phyloP scores from a whole-genome alignment of 2,797 vertebrate genomes.

The Vultur gryphus region DNA sequence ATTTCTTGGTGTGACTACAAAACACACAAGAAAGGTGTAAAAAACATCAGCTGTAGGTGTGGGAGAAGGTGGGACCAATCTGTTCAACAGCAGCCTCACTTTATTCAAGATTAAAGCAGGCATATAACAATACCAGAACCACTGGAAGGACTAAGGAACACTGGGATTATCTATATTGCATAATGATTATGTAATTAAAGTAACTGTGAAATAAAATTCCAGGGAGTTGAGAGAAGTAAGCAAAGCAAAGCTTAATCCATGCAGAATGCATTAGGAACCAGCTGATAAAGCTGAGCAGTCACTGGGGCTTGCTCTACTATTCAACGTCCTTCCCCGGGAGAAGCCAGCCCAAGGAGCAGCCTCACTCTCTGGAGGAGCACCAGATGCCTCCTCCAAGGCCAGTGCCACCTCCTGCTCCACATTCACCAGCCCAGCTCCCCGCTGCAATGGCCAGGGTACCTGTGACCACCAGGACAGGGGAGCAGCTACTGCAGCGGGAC shows the following conservation, averaged over 20 bases:
- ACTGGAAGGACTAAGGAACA: not conserved
- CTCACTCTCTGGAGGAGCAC: accelerated
- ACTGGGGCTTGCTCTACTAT: not conserved
- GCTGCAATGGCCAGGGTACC: not conserved
- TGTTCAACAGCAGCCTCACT: not conserved
- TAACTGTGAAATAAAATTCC: not conserved
- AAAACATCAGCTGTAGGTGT: not conserved
- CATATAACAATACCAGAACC: not conserved
- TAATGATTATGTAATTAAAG: not conserved
- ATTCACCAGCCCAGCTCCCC: not conserved
- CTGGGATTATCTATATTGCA: not conserved
- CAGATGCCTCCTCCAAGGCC: not conserved
- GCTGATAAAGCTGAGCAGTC: not conserved
- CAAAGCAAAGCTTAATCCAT: not conserved
- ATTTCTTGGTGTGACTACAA: not conserved
- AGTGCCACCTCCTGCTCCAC: not conserved
- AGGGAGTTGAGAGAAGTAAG: not conserved
- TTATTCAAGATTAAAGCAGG: not conserved
- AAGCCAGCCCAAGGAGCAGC: not conserved
- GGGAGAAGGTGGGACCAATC: not conserved
- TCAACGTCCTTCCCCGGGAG: not conserved
- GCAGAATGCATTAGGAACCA: not conserved
- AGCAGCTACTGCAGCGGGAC: not conserved
- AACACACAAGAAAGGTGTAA: not conserved
- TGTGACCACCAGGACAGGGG: accelerated